Evolutionary conservation across 2,797 vertebrate genomes (phyloP).

Genomic region (Hypotaenidia philippensis): DNA sequence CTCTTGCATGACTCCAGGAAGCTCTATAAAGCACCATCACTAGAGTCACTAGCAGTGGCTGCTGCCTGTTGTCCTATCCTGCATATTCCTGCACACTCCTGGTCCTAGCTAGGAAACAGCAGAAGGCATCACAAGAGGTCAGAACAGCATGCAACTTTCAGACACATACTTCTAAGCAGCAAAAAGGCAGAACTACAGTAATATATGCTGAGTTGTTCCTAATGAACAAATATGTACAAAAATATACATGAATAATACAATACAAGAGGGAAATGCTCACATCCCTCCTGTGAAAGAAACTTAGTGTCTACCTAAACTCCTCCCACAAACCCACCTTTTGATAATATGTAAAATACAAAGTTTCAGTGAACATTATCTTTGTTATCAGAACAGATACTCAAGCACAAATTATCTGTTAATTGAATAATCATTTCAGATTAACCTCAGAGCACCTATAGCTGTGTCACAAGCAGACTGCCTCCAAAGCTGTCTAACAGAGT

Average conservation of each 20-base stretch:
- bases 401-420: not conserved
- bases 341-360: not conserved
- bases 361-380: not conserved
- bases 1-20: not conserved
- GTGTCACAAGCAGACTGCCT: not conserved
- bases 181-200: not conserved
- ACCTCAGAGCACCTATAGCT: not conserved
- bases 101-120: not conserved
- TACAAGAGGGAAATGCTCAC: not conserved
- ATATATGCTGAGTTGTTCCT: not conserved
- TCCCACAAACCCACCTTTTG: not conserved
- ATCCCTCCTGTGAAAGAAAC: not conserved
- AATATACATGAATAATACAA: too few species aligned
- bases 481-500: not conserved
- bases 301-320: not conserved
- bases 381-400: not conserved
- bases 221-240: not conserved
- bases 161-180: not conserved
- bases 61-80: not conserved
- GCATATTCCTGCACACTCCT: not conserved
- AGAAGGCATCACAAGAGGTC: not conserved
- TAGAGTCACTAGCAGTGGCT: not conserved
- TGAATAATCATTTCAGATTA: not conserved
- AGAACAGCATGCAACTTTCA: accelerated
- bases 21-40: not conserved